These are phyloP conservation scores for Phoebastria nigripes DNA, from an alignment of 2,797 vertebrate species.

Conservation along the genomic window DNA sequence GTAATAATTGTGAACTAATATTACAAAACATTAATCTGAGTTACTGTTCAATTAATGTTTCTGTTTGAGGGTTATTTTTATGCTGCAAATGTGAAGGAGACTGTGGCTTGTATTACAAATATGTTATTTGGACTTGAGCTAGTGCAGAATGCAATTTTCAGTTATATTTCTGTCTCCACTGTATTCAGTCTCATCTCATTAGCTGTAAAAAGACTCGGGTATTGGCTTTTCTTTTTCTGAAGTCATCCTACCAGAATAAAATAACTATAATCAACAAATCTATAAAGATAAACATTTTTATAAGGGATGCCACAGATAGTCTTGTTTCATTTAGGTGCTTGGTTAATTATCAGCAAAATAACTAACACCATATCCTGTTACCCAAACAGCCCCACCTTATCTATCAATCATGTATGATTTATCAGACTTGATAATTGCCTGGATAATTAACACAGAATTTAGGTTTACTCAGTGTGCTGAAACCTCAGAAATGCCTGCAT, in stretches of 20 bases:
- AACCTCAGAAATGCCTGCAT: slow-evolving; percentile 58
- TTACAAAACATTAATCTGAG: slow-evolving; percentile 81
- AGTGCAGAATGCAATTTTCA: slow-evolving; percentile 33
- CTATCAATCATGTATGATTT: slow-evolving; percentile 72
- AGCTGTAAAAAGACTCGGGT: background rate
- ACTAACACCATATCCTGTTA: slow-evolving; percentile 57
- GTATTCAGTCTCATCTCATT: slow-evolving; percentile 38
- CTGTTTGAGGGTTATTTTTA: slow-evolving; percentile 61
- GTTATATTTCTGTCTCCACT: slow-evolving; percentile 47
- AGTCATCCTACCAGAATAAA: slow-evolving; percentile 44
- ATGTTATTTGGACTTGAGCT: slow-evolving; percentile 36
- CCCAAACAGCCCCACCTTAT: slow-evolving; percentile 68
- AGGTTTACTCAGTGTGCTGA: slow-evolving; percentile 50
- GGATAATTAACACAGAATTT: slow-evolving; percentile 71
- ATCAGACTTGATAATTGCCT: slow-evolving; percentile 71
- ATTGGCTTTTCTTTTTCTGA: slow-evolving; percentile 36
- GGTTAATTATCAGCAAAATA: slow-evolving; percentile 68
- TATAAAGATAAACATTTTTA: slow-evolving; percentile 64
- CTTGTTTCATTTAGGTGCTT: slow-evolving; percentile 43
- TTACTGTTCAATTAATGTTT: slow-evolving; percentile 77
- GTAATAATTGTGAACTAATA: slow-evolving; percentile 82
- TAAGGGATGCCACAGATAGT: slow-evolving; percentile 40
- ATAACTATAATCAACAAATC: slow-evolving; percentile 61
- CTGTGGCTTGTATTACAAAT: slow-evolving; percentile 51
- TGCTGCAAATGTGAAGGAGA: slow-evolving; percentile 62